Conservation (phyloP, 2,888 invertebrate species). For the Antheraea yamamai region DNA sequence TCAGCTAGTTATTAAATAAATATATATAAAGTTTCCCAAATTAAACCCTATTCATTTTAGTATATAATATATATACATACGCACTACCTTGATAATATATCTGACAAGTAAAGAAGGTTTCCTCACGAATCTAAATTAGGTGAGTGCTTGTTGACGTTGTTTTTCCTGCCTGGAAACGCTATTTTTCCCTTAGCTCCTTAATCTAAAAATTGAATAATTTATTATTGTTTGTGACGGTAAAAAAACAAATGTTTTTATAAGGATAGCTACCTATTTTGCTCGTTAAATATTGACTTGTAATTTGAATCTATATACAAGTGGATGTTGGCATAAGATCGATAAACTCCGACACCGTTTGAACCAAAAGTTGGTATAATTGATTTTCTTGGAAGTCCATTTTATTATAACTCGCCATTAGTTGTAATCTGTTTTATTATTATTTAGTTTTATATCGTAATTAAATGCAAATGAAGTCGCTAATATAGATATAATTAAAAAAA, state of each 20-base stretch:
- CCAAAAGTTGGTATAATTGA: no score
- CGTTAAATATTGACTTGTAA: neutral
- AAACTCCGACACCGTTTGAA: no score
- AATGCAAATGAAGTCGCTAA: no score
- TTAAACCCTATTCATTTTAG: neutral
- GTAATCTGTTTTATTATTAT: no score
- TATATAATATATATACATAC: neutral
- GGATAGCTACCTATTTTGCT: neutral
- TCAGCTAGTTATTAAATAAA: neutral
- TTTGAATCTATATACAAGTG: neutral
- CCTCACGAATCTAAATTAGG: constrained; percentile 10
- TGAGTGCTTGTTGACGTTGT: constrained; percentile 10
- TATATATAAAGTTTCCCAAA: neutral
- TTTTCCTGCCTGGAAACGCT: constrained; percentile 21
- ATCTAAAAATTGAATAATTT: constrained; percentile 35
- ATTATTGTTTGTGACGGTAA: constrained; percentile 31
- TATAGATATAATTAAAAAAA: no score
- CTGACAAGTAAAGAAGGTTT: constrained; percentile 21
- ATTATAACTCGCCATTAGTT: no score
- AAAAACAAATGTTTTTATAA: constrained; percentile 26
- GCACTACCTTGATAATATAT: constrained; percentile 10
- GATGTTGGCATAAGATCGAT: no score
- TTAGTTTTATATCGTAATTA: no score
- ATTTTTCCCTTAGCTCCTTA: constrained; percentile 24
- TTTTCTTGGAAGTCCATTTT: no score